Conservation (phyloP, 2,113 vertebrate species). For the Chrysochloris asiatica region DNA sequence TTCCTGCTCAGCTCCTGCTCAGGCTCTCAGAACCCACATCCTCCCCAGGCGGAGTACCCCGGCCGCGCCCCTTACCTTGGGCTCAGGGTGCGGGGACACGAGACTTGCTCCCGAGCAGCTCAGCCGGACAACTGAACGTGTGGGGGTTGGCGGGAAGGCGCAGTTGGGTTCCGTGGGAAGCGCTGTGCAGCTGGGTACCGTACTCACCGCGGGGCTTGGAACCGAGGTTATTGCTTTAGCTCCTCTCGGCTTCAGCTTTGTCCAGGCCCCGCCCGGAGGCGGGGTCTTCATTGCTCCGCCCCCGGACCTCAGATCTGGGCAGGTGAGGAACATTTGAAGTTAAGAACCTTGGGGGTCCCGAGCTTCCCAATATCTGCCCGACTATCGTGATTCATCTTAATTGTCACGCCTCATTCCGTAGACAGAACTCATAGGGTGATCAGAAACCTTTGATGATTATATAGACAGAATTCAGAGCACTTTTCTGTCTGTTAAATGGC, state of each 20-base stretch:
- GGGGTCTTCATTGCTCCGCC: not conserved
- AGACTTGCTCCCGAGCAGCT: not conserved
- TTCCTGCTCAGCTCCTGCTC: not conserved
- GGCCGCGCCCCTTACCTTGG: slow-evolving; percentile 73
- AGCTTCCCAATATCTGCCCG: not conserved
- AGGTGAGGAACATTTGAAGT: not conserved
- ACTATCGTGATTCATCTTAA: not conserved
- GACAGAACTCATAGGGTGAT: not conserved
- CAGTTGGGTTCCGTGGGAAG: not conserved
- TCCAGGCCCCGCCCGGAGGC: not conserved
- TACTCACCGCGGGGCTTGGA: not conserved
- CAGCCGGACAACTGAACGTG: not conserved
- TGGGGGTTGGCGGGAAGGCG: not conserved
- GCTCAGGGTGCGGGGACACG: not conserved
- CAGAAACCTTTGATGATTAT: not conserved
- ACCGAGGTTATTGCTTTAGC: not conserved
- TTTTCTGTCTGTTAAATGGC: slow-evolving; percentile 1
- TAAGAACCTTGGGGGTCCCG: not conserved
- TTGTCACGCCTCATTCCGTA: not conserved
- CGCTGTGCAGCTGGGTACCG: not conserved
- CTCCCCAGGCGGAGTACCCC: not conserved
- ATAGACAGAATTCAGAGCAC: not conserved
- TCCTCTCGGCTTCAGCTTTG: not conserved
- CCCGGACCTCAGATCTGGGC: accelerated
- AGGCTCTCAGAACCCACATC: not conserved